Evolutionary conservation across 2,797 vertebrate species (phyloP).

Genomic region (Setipinna tenuifilis): DNA sequence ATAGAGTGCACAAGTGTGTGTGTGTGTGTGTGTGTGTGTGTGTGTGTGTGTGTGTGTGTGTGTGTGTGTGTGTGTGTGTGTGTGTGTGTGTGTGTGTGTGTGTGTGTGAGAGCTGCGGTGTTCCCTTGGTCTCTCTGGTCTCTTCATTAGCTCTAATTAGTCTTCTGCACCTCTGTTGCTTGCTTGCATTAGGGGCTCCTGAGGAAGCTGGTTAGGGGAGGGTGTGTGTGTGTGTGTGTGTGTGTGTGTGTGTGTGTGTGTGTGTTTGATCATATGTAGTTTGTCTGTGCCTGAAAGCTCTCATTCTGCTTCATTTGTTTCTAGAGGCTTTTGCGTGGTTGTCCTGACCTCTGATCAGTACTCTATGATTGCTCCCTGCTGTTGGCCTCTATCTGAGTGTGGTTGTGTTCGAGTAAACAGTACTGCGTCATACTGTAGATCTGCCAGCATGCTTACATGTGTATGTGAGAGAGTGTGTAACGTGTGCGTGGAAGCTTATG

Average conservation of each 20-base stretch:
- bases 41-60: no score
- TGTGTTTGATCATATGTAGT: neutral
- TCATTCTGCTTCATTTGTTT: neutral
- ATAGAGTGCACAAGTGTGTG: neutral
- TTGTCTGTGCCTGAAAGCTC: neutral
- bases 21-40: neutral
- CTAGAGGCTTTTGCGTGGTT: neutral
- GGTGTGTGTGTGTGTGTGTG: neutral
- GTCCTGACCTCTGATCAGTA: neutral
- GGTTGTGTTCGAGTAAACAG: neutral
- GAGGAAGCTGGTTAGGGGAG: neutral
- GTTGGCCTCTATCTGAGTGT: neutral
- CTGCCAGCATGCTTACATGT: neutral
- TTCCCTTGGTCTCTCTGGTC: neutral
- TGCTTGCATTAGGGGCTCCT: neutral
- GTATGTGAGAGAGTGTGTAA: neutral
- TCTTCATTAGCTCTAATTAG: constrained; percentile 14
- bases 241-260: no score
- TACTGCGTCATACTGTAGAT: neutral
- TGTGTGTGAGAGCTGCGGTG: neutral
- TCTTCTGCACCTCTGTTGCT: neutral
- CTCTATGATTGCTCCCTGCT: neutral
- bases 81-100: neutral
- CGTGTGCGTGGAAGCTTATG: neutral
- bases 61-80: no score